Percentiles rank a stretch among this genome's conserved stretches.
Evolutionary conservation across 2,888 invertebrate genomes (phyloP).

Genomic region (Cephus sareptanus): DNA sequence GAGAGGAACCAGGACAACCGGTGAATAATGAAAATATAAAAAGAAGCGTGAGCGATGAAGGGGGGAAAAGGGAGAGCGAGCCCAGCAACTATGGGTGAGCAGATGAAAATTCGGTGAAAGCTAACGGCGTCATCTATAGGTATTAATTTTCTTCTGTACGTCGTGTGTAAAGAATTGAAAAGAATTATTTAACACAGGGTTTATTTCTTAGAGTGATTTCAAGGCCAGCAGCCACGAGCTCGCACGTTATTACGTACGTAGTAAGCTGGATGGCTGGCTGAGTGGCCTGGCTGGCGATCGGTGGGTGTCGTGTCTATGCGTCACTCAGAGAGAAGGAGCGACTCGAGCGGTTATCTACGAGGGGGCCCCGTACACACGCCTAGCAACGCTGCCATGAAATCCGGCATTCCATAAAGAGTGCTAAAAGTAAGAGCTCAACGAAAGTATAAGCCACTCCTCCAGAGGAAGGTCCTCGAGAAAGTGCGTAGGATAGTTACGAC

Average conservation of each 20-base stretch:
- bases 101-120: background rate
- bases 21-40: background rate
- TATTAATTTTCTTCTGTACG: background rate
- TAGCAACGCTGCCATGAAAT: slow-evolving; percentile 49
- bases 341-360: slow-evolving; percentile 35
- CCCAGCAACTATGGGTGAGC: background rate
- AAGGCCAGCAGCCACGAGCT: slow-evolving; percentile 50
- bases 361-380: slow-evolving; percentile 46
- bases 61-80: background rate
- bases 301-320: slow-evolving; percentile 43
- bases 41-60: background rate
- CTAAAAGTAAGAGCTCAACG: background rate
- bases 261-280: slow-evolving; percentile 27
- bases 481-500: slow-evolving; percentile 14
- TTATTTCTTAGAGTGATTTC: slow-evolving; percentile 25
- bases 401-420: background rate
- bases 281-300: slow-evolving; percentile 39
- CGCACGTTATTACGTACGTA: slow-evolving; percentile 52
- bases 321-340: slow-evolving; percentile 38
- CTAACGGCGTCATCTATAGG: background rate
- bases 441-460: slow-evolving; percentile 27
- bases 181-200: background rate
- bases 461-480: slow-evolving; percentile 68
- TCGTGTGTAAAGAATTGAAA: background rate
- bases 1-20: background rate